Percentiles rank a stretch among this genome's conserved stretches.
These are phyloP conservation scores for Oscheius sp. DNA, from an alignment of 2,888 invertebrate genomes.

Conservation along the genomic window DNA sequence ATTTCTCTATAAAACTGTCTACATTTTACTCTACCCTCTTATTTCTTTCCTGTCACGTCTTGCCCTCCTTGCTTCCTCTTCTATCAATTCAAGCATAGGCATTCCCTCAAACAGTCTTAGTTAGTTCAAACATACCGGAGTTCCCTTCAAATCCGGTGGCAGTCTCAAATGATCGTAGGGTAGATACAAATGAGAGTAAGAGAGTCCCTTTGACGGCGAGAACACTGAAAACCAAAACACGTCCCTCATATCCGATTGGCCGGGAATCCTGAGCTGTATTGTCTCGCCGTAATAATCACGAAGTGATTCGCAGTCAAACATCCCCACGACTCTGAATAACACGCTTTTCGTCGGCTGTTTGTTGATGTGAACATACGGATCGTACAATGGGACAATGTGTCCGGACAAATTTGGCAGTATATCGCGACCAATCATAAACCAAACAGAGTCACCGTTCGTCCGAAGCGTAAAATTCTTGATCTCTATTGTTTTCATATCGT, in stretches of 20 bases:
- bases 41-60: no score
- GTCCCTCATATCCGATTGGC: conserved; percentile 63
- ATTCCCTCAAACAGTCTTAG: no score
- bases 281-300: conserved; percentile 68
- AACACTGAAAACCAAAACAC: conserved; percentile 66
- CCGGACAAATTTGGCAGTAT: conserved; percentile 69
- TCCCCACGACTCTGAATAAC: conserved; percentile 46
- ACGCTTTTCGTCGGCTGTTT: not conserved
- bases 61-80: no score
- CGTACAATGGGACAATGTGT: conserved; percentile 69
- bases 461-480: conserved; percentile 66
- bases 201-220: conserved; percentile 66
- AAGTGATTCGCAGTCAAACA: conserved; percentile 70
- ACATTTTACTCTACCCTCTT: no score
- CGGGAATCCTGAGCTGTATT: conserved; percentile 68
- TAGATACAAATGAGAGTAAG: conserved; percentile 70
- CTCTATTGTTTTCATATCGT: conserved; percentile 71
- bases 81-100: no score
- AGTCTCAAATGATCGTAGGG: conserved; percentile 70
- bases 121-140: conserved; percentile 52
- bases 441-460: conserved; percentile 68
- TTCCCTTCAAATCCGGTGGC: conserved; percentile 68
- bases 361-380: conserved; percentile 49
- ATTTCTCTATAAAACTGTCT: no score
- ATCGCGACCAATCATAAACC: conserved; percentile 73